These are phyloP conservation scores for Neelides sp. DNA, from an alignment of 1,140 invertebrate species.

Conservation along the genomic window DNA sequence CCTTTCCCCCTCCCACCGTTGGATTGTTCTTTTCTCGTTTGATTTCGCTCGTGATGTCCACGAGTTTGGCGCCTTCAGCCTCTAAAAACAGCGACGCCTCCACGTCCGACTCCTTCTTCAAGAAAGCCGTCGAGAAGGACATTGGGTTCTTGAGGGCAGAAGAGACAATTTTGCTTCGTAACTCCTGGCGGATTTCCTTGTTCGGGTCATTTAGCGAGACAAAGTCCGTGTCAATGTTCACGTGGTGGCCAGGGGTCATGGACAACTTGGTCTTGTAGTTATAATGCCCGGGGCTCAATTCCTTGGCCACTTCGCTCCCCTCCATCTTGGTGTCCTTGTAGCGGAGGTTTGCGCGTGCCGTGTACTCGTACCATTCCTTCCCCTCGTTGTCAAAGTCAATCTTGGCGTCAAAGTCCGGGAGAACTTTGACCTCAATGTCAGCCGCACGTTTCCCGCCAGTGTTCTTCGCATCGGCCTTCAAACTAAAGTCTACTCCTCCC, in stretches of 20 bases:
- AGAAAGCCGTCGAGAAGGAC: background rate
- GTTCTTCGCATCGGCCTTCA: conserved; percentile 13
- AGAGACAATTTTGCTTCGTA: conserved; percentile 1
- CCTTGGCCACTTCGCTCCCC: conserved; percentile 17
- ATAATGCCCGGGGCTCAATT: conserved; percentile 8
- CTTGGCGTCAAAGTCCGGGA: background rate
- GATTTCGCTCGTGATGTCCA: conserved; percentile 8
- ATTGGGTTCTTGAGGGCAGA: background rate
- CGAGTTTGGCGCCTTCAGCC: conserved; percentile 11
- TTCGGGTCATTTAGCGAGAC: conserved; percentile 13
- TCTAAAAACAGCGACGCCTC: conserved; percentile 8
- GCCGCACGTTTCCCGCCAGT: conserved; percentile 6
- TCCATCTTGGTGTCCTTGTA: conserved; percentile 11
- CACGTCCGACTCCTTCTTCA: background rate
- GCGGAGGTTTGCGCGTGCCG: conserved; percentile 9
- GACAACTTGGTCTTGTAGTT: conserved; percentile 13
- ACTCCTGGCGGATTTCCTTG: conserved; percentile 4
- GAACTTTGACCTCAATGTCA: conserved; percentile 6
- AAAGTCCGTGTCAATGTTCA: conserved; percentile 20
- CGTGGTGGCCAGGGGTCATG: conserved; percentile 11
- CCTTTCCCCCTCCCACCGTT: conserved; percentile 7
- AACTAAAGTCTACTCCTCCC: conserved; percentile 13
- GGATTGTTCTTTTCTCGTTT: conserved; percentile 8
- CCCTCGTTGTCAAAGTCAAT: conserved; percentile 11
- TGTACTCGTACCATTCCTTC: conserved; percentile 8